A percentile compares a stretch with the other conserved stretches of the same genome.
phyloP scores from a whole-genome alignment of 2,797 vertebrate genomes.

The Picus viridis region DNA sequence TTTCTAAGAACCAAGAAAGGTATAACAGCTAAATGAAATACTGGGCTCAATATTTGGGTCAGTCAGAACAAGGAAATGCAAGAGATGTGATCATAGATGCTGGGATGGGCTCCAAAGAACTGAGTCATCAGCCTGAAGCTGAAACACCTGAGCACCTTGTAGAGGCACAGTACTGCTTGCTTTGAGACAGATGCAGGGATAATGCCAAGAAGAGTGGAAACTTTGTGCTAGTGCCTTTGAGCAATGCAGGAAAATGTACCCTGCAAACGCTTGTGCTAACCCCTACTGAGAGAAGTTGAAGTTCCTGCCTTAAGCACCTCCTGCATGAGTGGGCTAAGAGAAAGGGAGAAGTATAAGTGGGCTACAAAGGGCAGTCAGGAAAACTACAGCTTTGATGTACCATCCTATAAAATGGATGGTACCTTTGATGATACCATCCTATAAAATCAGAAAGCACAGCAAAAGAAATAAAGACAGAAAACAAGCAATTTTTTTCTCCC shows the following conservation, averaged over 20 bases:
- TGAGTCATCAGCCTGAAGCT: not conserved
- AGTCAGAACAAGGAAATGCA: not conserved
- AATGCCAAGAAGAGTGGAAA: not conserved
- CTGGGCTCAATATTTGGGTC: not conserved
- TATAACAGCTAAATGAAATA: not conserved
- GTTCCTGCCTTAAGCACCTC: not conserved
- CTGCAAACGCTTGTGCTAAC: not conserved
- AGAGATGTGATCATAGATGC: not conserved
- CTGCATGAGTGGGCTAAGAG: not conserved
- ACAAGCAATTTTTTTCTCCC: not conserved
- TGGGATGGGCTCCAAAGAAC: not conserved
- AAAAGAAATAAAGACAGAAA: not conserved
- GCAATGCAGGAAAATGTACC: not conserved
- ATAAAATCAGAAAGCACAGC: not conserved
- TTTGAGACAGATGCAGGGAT: not conserved
- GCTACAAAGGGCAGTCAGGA: not conserved
- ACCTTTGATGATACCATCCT: not conserved
- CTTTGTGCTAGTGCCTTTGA: not conserved
- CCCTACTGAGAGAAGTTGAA: not conserved
- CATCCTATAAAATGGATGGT: not conserved
- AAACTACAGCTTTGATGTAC: not conserved
- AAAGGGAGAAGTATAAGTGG: not conserved
- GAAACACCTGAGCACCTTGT: not conserved
- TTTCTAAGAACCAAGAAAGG: not conserved
- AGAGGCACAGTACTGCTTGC: fast-evolving